These are phyloP conservation scores for Stenichneumon culpator DNA, from an alignment of 2,888 invertebrate genomes.

Conservation along the genomic window DNA sequence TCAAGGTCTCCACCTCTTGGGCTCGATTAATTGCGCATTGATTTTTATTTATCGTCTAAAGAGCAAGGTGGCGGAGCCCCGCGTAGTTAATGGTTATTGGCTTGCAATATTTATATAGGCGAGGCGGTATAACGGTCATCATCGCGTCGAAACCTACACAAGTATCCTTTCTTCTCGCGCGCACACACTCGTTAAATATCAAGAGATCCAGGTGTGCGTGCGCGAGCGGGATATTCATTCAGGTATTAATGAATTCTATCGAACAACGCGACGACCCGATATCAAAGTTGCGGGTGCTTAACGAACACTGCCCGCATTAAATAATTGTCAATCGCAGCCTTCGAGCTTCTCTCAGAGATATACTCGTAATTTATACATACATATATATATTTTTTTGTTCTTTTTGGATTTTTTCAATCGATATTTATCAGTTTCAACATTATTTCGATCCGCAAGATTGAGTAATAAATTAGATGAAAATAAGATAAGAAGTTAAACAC, in stretches of 20 bases:
- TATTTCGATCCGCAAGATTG: background rate
- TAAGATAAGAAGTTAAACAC: background rate
- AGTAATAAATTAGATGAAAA: slow-evolving; percentile 7
- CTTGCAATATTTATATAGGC: slow-evolving; percentile 78
- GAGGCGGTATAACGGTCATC: slow-evolving; percentile 60
- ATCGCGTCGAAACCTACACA: slow-evolving; percentile 40
- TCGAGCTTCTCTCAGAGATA: background rate
- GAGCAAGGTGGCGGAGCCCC: slow-evolving; percentile 77
- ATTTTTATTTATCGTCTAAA: slow-evolving; percentile 80
- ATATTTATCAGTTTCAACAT: background rate
- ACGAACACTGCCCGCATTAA: slow-evolving; percentile 1
- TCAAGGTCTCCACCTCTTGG: slow-evolving; percentile 62
- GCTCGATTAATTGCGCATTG: slow-evolving; percentile 31
- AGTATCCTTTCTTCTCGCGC: slow-evolving; percentile 34
- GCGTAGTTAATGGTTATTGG: slow-evolving; percentile 82
- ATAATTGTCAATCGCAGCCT: slow-evolving; percentile 6
- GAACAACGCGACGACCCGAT: slow-evolving; percentile 77
- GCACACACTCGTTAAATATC: background rate
- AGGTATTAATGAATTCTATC: slow-evolving; percentile 80
- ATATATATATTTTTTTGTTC: background rate
- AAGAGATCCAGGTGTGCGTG: slow-evolving; percentile 55
- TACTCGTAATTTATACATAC: background rate
- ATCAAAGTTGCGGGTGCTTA: slow-evolving; percentile 43
- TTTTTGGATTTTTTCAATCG: background rate
- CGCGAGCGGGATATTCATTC: slow-evolving; percentile 53